Evolutionary conservation across 2,797 vertebrate genomes (phyloP).

Genomic region (Periparus ater): DNA sequence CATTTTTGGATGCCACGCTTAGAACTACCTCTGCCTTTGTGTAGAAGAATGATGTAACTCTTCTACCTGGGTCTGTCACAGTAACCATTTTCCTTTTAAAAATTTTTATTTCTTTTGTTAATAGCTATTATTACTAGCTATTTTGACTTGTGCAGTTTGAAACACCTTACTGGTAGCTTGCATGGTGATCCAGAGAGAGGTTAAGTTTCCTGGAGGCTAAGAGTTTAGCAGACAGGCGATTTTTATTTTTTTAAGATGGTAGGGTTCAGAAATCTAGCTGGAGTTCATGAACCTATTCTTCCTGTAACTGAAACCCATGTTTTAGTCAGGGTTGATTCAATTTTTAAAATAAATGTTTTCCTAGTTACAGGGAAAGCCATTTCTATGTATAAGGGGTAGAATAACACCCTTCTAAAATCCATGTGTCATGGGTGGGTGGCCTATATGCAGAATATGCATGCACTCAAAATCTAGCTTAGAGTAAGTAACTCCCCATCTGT

Average conservation of each 20-base stretch:
- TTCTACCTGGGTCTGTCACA: neutral
- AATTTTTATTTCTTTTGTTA: neutral
- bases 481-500: neutral
- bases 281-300: conserved; percentile 66
- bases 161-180: neutral
- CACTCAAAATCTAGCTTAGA: neutral
- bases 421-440: conserved; percentile 31
- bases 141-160: neutral
- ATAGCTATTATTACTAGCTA: neutral
- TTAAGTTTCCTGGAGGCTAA: neutral
- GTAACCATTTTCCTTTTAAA: neutral
- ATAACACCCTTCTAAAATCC: conserved; percentile 47
- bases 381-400: conserved; percentile 47
- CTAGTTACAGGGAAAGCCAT: conserved; percentile 28
- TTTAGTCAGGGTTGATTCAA: conserved; percentile 64
- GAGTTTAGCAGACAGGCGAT: neutral
- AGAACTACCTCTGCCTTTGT: neutral
- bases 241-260: conserved; percentile 10
- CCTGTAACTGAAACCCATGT: conserved; percentile 65
- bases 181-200: neutral
- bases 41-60: neutral
- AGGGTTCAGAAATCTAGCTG: conserved; percentile 44
- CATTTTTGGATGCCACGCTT: neutral
- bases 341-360: conserved; percentile 68
- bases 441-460: neutral